Conservation (phyloP, 2,113 vertebrate genomes). For the Vimba vimba region DNA sequence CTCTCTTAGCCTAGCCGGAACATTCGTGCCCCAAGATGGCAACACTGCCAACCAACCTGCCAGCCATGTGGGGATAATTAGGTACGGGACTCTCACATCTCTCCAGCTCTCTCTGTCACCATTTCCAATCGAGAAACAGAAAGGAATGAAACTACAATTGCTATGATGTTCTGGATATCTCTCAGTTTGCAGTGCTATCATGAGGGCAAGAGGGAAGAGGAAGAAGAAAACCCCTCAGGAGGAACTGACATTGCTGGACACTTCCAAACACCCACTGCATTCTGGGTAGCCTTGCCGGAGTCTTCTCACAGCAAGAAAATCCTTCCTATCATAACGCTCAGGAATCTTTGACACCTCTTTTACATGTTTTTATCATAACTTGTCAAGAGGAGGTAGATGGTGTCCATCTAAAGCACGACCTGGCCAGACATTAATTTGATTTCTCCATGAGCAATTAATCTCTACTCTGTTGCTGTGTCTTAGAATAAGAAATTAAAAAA, state of each 20-base stretch:
- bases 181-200: constrained; percentile 28
- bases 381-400: constrained; percentile 4
- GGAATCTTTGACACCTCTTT: constrained; percentile 29
- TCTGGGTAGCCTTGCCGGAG: constrained; percentile 6
- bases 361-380: constrained; percentile 42
- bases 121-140: constrained; percentile 40
- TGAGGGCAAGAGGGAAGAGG: constrained; percentile 27
- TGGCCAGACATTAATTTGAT: constrained; percentile 9
- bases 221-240: constrained; percentile 15
- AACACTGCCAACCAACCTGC: constrained; percentile 75
- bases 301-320: constrained; percentile 5
- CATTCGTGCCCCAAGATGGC: constrained; percentile 79
- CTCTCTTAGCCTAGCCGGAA: constrained; percentile 83
- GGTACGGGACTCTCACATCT: constrained; percentile 61
- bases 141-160: constrained; percentile 22
- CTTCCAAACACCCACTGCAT: constrained; percentile 24
- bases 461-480: not conserved
- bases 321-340: not conserved
- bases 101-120: constrained; percentile 39
- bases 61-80: constrained; percentile 86
- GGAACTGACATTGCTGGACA: constrained; percentile 36
- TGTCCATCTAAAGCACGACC: constrained; percentile 10
- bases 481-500: not conserved
- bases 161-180: constrained; percentile 30
- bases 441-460: constrained; percentile 32